A percentile compares a stretch with the other conserved stretches of the same genome.
Conservation (phyloP, 92 coral and sea anemone genomes). For the Phenganax stokvisi region DNA sequence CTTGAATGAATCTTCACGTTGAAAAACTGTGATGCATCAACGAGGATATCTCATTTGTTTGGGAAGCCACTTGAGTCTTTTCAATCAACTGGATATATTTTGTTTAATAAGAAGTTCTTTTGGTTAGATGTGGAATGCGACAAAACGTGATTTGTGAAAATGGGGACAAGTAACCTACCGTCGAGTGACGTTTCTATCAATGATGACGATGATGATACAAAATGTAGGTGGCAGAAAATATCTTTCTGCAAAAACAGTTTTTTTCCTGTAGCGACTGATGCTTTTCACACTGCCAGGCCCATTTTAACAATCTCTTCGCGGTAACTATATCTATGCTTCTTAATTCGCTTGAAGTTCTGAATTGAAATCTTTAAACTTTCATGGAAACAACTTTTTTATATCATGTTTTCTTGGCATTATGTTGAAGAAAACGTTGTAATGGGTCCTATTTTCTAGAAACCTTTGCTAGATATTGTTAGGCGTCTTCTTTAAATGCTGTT, state of each 20-base stretch:
- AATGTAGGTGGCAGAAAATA: slow-evolving; percentile 11
- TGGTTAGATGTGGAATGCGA: not conserved
- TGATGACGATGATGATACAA: slow-evolving; percentile 23
- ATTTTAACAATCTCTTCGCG: not conserved
- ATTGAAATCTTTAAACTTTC: no score
- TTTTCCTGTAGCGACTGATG: no score
- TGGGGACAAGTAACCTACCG: not conserved
- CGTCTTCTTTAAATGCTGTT: no score
- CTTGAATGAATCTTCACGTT: not conserved
- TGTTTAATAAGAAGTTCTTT: not conserved
- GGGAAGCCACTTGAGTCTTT: no score
- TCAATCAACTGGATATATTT: not conserved
- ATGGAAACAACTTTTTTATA: not conserved
- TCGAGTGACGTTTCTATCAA: not conserved
- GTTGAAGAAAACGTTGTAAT: no score
- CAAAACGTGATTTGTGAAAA: not conserved
- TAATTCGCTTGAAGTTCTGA: no score
- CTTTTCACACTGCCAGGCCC: no score
- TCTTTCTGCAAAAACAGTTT: no score
- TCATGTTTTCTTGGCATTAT: not conserved
- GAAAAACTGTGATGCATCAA: slow-evolving; percentile 12
- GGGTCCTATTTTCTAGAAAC: no score
- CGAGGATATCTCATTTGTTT: not conserved
- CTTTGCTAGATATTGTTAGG: no score
- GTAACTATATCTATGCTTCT: no score